A percentile compares a stretch with the other conserved stretches of the same genome.
Conservation (phyloP, 2,797 vertebrate genomes). For the Anomalospiza imberbis region DNA sequence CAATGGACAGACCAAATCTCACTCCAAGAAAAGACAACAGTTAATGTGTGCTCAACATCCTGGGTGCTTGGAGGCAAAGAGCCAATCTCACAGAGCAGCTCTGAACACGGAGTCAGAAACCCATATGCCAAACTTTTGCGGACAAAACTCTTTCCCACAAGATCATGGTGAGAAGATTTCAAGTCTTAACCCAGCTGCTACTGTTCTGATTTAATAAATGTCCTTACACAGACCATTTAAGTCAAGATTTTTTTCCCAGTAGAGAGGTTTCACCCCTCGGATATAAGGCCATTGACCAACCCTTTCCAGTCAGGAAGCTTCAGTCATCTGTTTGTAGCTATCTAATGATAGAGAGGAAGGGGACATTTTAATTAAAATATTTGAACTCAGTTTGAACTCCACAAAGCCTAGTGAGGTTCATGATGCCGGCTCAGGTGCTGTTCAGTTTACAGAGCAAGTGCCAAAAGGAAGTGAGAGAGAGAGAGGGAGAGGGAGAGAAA, state of each 20-base stretch:
- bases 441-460: slow-evolving; percentile 22
- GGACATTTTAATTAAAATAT: slow-evolving; percentile 52
- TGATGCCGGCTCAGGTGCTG: slow-evolving; percentile 43
- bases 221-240: not conserved
- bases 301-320: slow-evolving; percentile 52
- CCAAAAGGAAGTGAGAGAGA: slow-evolving; percentile 58
- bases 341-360: slow-evolving; percentile 52
- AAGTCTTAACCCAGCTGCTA: not conserved
- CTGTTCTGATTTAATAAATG: not conserved
- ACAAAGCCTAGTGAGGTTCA: slow-evolving; percentile 9
- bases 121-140: not conserved
- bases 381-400: slow-evolving; percentile 58
- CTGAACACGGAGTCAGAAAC: not conserved
- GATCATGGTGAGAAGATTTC: not conserved
- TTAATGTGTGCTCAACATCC: not conserved
- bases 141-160: not conserved
- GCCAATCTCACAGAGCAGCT: not conserved
- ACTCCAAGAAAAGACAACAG: not conserved
- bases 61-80: not conserved
- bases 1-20: not conserved
- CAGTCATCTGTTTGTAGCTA: slow-evolving; percentile 52
- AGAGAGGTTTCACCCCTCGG: slow-evolving; percentile 14
- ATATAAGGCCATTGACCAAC: slow-evolving; percentile 57
- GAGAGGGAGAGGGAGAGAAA: not conserved
- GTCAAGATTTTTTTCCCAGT: slow-evolving; percentile 15